These are phyloP conservation scores for Acanthococcus lagerstroemiae DNA, from an alignment of 2,888 invertebrate genomes.

Conservation along the genomic window DNA sequence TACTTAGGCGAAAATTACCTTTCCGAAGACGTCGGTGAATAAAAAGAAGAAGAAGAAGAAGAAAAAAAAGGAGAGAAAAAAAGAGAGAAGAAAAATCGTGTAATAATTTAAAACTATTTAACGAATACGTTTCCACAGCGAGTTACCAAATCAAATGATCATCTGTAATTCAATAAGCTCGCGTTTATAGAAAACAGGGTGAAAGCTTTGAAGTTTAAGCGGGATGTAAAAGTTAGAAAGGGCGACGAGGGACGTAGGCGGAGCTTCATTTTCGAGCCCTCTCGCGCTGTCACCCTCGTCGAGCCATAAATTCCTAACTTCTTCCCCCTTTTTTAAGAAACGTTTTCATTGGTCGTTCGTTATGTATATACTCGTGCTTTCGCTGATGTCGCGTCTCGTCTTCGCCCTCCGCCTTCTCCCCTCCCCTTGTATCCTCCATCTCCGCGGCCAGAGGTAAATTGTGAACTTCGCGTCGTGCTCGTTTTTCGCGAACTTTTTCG, in stretches of 20 bases:
- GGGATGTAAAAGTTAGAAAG: conserved; percentile 8
- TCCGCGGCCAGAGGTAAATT: not conserved
- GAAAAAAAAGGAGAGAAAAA: conserved; percentile 1
- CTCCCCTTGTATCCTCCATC: not conserved
- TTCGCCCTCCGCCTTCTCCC: not conserved
- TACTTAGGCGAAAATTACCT: conserved; percentile 21
- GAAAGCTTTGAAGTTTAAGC: conserved; percentile 18
- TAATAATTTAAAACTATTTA: conserved; percentile 28
- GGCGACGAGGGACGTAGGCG: conserved; percentile 12
- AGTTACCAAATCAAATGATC: conserved; percentile 54
- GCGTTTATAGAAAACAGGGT: conserved; percentile 25
- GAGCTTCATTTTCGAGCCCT: conserved; percentile 17
- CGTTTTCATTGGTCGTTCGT: conserved; percentile 21
- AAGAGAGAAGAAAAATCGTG: conserved; percentile 4
- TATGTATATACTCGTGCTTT: conserved; percentile 1
- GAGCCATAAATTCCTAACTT: conserved; percentile 13
- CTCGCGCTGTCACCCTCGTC: conserved; percentile 20
- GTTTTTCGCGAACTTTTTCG: not conserved
- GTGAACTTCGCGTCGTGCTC: conserved; percentile 2
- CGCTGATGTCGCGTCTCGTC: conserved; percentile 15
- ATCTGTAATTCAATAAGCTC: conserved; percentile 63
- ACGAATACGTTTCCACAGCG: conserved; percentile 28
- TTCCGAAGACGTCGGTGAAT: conserved; percentile 15
- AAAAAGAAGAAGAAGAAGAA: conserved; percentile 2
- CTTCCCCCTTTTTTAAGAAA: conserved; percentile 20